Evolutionary conservation across 2,888 invertebrate species (phyloP), one percentile per base, ranked within the genome.

Genomic region (Ophraella communa): DNA sequence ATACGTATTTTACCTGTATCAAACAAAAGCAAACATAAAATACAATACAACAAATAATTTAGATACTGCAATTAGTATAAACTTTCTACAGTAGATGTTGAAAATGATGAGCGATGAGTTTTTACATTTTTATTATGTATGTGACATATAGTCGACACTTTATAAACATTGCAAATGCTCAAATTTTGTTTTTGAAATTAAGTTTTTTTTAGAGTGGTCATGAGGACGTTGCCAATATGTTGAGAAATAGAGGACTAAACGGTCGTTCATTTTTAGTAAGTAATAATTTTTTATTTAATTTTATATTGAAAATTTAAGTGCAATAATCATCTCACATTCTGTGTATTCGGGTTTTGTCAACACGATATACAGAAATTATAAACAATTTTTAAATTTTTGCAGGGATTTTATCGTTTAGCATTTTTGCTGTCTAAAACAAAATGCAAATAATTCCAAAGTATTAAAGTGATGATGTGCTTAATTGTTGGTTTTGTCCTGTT

Each of bases 241-340:
- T 73, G 7, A 24, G 33, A 20, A 49, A 56, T 20, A 67, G 60
- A 49, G 64, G 68, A 44, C 55, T 73, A 11, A 66, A 72, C 49
- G 75, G 73, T 8, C 42, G 62, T 8, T 67, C 51, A 52, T 69
- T 74, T 61, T 60, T 73, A 59, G 74, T 73, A 65, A 73, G 69
- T 63, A 60, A 8, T 44, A 10, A n/a, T 8, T 44, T 23, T 51
- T 33, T 35, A n/a, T 62, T 20, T 8, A 58, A 23, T n/a, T n/a
- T n/a, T n/a, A n/a, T n/a, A n/a, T n/a, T n/a, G n/a, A n/a, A n/a
- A n/a, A n/a, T n/a, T n/a, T n/a, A n/a, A n/a, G n/a, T n/a, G n/a
- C n/a, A n/a, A n/a, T n/a, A n/a, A n/a, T n/a, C n/a, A n/a, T n/a
- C n/a, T n/a, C n/a, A n/a, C n/a, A n/a, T n/a, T n/a, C n/a, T n/a